Evolutionary conservation across 64 coral and sea anemone genomes (phyloP), one percentile per base, ranked within the genome.

Genomic region (Anthopleura sola): DNA sequence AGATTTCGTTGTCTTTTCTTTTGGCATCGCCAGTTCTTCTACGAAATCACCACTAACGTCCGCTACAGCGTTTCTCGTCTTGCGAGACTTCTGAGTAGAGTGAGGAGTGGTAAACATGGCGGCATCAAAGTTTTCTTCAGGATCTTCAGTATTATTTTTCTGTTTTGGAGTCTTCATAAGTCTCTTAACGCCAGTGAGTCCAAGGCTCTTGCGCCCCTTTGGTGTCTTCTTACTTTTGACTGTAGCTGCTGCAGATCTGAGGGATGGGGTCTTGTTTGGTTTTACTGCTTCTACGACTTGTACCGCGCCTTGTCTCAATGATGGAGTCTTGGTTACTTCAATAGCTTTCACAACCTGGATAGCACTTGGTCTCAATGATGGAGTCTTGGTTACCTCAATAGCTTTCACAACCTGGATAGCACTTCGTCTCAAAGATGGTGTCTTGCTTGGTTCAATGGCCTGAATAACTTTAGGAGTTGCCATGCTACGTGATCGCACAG

Each of bases 141-240:
- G 54, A 31, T 78, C 49, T 23, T 85, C 83, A 8, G 36, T 40
- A n/a, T 57, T 7, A 34, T 91, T 79, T 0, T 62, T 91, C 14
- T 64, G 33, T 80, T 81, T 86, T 66, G 75, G 83, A 5, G 75
- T 79, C 84, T 91, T 91, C 83, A 86, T 66, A 17, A 85, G n/a
- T 40, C 44, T 58, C 37, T 28, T 32, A 5, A 91, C 26, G 11
- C 89, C 83, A 48, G 53, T 74, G n/a, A 62, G n/a, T 48, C 75
- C 54, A 23, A 66, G 24, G 53, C 82, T 79, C 37, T 85, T 77
- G 47, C 88, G 88, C 23, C 64, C 23, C 28, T 86, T 86, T 66
- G 75, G 83, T 3, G 75, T 79, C 84, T 91, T 91, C 83, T 79
- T 66, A 18, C 76, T 17, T 40, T 33, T 49, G 40, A 44, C n/a